Evolutionary conservation across 2,797 vertebrate genomes (phyloP), one percentile per base, ranked within the genome.

Genomic region (Erithacus rubecula): DNA sequence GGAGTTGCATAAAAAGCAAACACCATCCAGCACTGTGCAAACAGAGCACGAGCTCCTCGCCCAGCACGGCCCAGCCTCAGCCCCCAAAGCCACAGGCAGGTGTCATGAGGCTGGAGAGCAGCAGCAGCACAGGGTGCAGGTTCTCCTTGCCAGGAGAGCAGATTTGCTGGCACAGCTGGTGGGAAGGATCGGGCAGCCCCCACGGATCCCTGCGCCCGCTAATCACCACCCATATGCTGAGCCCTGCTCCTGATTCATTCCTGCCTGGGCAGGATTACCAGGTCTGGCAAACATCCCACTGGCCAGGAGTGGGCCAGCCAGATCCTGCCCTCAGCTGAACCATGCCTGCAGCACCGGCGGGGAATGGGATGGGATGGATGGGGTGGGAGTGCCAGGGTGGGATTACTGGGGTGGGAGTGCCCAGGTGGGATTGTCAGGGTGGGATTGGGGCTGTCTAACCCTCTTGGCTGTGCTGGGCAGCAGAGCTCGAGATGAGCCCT

Each of bases 321-420:
- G 12, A 53, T 9, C 90, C 82, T 79, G 85, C 53, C 78, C 84
- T 53, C 62, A 20, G 76, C 52, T 36, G 72, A 80, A 43, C 85
- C 5, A 20, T 26, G 76, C 64, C 60, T 24, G 83, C 0, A 0
- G 46, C 27, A 21, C 56, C 0, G 0, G 9, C 0, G 0, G 15
- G 60, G 18, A 62, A 39, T 0, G 0, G 23, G 6, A 24, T 0
- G 4, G 30, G 34, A 60, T 6, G 6, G 44, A 11, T 0, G 0
- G 32, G 15, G 37, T 17, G 43, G 51, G 36, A 83, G 8, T 8
- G 56, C 7, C 0, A 2, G 9, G 32, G 62, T 8, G 29, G 59
- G 59, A 62, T 24, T 7, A 32, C 21, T 2, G 4, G 6, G 23
- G 15, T 19, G 36, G 58, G 58, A 59, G 26, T 2, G 23, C 24